A percentile compares a stretch with the other conserved stretches of the same genome.
These are phyloP conservation scores for Tenthredo livida DNA, from an alignment of 2,888 invertebrate genomes.

Conservation along the genomic window DNA sequence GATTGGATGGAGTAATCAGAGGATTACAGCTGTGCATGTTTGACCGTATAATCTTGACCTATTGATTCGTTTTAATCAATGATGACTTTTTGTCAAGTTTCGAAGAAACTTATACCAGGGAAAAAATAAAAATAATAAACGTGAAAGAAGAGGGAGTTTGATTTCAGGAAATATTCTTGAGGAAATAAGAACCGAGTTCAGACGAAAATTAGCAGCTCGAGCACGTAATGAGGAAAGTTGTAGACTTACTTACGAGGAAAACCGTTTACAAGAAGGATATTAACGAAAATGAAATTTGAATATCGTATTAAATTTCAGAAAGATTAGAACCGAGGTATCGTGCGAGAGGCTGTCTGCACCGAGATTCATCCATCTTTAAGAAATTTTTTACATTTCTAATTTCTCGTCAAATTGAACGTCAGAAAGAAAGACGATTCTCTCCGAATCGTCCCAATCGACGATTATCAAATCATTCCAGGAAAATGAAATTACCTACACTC, in stretches of 20 bases:
- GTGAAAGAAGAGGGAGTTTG: neutral
- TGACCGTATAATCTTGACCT: neutral
- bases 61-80: neutral
- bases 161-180: neutral
- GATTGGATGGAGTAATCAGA: neutral
- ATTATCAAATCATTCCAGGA: neutral
- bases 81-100: neutral
- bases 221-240: neutral
- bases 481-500: neutral
- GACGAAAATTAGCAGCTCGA: neutral
- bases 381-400: neutral
- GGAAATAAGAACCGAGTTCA: neutral
- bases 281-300: constrained; percentile 2
- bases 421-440: neutral
- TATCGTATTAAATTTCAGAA: neutral
- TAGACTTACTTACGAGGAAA: neutral
- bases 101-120: neutral
- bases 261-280: neutral
- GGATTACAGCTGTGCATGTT: neutral
- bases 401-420: neutral
- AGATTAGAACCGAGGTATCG: neutral
- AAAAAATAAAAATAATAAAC: neutral
- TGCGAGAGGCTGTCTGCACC: neutral
- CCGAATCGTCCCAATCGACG: neutral
- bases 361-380: neutral